Base-by-base conservation (phyloP, 2,888 invertebrate species). In the Limnephilus marmoratus region DNA sequence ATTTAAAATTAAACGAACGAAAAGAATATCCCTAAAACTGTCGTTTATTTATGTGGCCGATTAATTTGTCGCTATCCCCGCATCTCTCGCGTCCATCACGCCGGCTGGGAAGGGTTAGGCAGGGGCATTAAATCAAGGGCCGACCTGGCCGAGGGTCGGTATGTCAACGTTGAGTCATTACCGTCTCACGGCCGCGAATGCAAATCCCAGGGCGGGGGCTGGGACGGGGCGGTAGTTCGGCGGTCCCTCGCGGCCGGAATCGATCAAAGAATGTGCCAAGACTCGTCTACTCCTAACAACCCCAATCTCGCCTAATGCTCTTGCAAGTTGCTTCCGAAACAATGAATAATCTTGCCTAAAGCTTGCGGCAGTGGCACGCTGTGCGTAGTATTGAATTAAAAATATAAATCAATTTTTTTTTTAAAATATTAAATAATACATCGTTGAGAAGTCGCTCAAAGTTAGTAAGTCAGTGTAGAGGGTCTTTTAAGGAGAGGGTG, bases 81-180 rank as follows among this genome's bases (percentile, higher is more conserved):
- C 68, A 68, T 68, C 68, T 86, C 45, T 3, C 49, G 86, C 86
- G 86, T 86, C n/a, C 41, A 86, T 86, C 86, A 86, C 37, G n/a
- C 49, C 41, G 86, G 49, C 86, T 86, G 37, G 41, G 29, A 86
- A 45, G 86, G 86, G 49, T 86, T 86, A 86, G 45, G 41, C 37
- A 45, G 86, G 86, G 41, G 45, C 49, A 86, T 86, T 86, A 86
- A 86, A 86, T 86, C 86, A 86, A 86, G 49, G 86, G 49, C 41
- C 45, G 86, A 86, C 86, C 86, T 86, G 37, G 45, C 41, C 41
- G 68, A 68, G 68, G 68, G 29, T 29, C 86, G 37, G 49, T 37
- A 83, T 83, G 86, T 86, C 45, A 86, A 86, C 86, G 86, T 41
- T 86, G 86, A 86, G n/a, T 45, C 86, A 86, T 86, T 86, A 86